These are phyloP conservation scores for Ochropleura leucogaster DNA, from an alignment of 2,888 invertebrate genomes.

Conservation along the genomic window DNA sequence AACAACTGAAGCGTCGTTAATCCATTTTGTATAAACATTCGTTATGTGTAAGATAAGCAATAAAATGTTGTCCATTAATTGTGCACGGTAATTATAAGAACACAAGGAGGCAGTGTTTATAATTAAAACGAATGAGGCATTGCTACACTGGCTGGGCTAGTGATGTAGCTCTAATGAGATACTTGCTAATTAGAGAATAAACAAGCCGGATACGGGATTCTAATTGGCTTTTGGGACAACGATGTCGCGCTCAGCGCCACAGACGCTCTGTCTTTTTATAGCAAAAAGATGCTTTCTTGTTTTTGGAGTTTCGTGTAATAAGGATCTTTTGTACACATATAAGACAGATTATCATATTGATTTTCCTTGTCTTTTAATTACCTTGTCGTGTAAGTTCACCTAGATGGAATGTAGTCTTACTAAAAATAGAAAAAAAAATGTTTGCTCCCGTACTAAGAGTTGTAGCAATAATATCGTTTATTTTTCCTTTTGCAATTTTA, in stretches of 20 bases:
- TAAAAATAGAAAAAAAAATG: background rate
- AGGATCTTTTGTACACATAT: constrained; percentile 27
- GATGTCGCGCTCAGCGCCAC: constrained; percentile 70
- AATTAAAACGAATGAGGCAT: constrained; percentile 90
- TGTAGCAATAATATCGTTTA: background rate
- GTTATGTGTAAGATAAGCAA: constrained; percentile 81
- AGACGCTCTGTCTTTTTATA: constrained; percentile 67
- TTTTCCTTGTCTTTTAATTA: constrained; percentile 6
- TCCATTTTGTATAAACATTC: constrained; percentile 75
- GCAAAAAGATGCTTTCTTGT: constrained; percentile 65
- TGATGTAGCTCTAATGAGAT: constrained; percentile 88
- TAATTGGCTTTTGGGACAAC: constrained; percentile 89
- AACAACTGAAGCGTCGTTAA: constrained; percentile 68
- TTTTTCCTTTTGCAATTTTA: background rate
- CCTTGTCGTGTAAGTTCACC: background rate
- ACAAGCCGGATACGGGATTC: constrained; percentile 88
- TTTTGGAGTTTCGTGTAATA: constrained; percentile 52
- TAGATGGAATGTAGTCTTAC: background rate
- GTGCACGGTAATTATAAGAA: constrained; percentile 85
- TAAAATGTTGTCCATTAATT: constrained; percentile 85
- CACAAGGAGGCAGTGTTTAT: constrained; percentile 85
- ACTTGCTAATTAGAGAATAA: constrained; percentile 89
- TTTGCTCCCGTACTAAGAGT: background rate
- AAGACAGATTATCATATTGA: constrained; percentile 11
- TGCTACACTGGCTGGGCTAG: constrained; percentile 79